Evolutionary conservation across 1,140 invertebrate genomes (phyloP).

Genomic region (Diachasmimorpha longicaudata): DNA sequence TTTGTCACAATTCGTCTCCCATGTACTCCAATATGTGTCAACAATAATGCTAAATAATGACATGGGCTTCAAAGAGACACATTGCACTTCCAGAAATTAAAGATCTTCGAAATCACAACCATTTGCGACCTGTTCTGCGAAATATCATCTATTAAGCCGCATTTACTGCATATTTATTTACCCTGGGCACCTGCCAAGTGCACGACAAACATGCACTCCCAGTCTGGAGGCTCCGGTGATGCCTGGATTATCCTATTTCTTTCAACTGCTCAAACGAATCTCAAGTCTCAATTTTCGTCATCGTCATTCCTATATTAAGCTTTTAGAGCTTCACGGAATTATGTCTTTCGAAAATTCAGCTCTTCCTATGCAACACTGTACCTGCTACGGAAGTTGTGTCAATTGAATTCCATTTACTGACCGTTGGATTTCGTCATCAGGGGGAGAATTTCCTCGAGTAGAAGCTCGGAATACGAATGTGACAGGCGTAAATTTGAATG

Average conservation of each 20-base stretch:
- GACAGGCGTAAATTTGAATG: background rate
- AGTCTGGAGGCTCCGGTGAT: background rate
- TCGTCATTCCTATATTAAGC: background rate
- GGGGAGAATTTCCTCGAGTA: background rate
- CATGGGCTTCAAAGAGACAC: background rate
- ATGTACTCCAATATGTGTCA: no score
- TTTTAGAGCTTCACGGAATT: background rate
- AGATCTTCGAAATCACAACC: background rate
- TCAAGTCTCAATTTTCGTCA: background rate
- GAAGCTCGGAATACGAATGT: background rate
- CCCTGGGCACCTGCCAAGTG: background rate
- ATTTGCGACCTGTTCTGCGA: background rate
- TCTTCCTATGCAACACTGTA: background rate
- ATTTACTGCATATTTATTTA: background rate
- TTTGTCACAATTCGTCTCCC: no score
- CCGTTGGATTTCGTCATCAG: background rate
- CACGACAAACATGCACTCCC: background rate
- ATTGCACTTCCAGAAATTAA: background rate
- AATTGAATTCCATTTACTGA: background rate
- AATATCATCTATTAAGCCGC: conserved; percentile 7
- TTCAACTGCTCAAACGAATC: background rate
- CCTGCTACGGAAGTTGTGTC: background rate
- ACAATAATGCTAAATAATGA: no score
- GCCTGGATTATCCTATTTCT: background rate
- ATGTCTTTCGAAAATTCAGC: background rate